A percentile compares a stretch with the other conserved stretches of the same genome.
Evolutionary conservation across 2,888 invertebrate genomes (phyloP).

Genomic region (Dryomyza anilis): DNA sequence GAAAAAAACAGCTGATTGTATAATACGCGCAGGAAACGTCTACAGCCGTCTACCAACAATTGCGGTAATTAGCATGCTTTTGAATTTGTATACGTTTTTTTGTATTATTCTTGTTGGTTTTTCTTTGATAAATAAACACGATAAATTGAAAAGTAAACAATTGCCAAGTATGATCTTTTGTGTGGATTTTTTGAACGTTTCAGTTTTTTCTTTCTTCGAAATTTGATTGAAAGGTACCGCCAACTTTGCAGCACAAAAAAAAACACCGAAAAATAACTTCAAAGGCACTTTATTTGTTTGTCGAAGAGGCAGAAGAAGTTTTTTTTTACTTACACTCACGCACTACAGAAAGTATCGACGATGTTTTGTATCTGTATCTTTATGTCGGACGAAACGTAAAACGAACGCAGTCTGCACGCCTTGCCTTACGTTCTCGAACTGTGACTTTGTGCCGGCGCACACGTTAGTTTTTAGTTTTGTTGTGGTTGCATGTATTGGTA

Average conservation of each 20-base stretch:
- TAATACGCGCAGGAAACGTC: too few species aligned
- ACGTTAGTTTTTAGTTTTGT: constrained; percentile 37
- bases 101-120: constrained; percentile 21
- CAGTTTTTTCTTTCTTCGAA: background rate
- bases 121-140: constrained; percentile 35
- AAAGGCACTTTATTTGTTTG: too few species aligned
- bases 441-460: constrained; percentile 30
- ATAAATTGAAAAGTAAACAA: constrained; percentile 20
- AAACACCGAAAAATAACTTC: constrained; percentile 4
- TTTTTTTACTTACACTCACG: background rate
- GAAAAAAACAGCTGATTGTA: too few species aligned
- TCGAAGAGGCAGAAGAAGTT: too few species aligned
- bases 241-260: constrained; percentile 7
- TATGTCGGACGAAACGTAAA: background rate
- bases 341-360: constrained; percentile 11
- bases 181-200: constrained; percentile 3
- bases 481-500: constrained; percentile 24
- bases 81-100: too few species aligned
- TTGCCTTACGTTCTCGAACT: constrained; percentile 37
- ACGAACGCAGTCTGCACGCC: constrained; percentile 24
- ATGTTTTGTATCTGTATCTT: background rate
- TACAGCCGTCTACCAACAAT: too few species aligned
- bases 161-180: constrained; percentile 1
- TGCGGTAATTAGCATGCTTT: too few species aligned
- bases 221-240: constrained; percentile 27